phyloP scores from a whole-genome alignment of 2,113 vertebrate genomes.

The Cisticola juncidis region DNA sequence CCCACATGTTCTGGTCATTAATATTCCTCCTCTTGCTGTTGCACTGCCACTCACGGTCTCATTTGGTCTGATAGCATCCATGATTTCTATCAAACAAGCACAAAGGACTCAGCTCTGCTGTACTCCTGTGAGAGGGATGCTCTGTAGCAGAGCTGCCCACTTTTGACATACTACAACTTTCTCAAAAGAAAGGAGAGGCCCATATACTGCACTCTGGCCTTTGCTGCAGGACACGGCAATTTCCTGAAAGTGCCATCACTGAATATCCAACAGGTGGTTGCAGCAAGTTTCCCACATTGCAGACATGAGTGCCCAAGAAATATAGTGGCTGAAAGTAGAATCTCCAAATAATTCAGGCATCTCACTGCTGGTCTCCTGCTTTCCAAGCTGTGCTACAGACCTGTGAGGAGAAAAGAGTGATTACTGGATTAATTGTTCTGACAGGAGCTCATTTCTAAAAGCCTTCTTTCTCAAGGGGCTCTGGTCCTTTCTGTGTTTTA shows the following conservation, averaged over 20 bases:
- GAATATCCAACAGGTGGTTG: neutral
- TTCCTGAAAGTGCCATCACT: neutral
- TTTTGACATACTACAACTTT: neutral
- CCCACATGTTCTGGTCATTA: neutral
- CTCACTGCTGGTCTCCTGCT: neutral
- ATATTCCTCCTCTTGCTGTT: neutral
- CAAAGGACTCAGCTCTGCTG: neutral
- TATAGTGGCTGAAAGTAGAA: neutral
- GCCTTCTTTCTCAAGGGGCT: neutral
- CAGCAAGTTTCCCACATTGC: neutral
- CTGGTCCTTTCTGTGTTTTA: neutral
- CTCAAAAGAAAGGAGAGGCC: neutral
- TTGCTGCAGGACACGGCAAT: neutral
- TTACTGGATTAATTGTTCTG: slow-evolving; percentile 11
- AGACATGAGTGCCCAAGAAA: neutral
- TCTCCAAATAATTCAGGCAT: neutral
- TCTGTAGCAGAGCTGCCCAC: neutral
- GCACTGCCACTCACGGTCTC: neutral
- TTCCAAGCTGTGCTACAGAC: neutral
- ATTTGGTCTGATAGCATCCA: neutral
- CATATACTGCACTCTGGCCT: neutral
- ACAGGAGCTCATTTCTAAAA: slow-evolving; percentile 24
- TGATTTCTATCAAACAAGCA: neutral
- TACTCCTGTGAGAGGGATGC: neutral
- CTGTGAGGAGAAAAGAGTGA: neutral